Evolutionary conservation across 2,797 vertebrate species (phyloP), one percentile per base, ranked within the genome.

Genomic region (Crenichthys baileyi): DNA sequence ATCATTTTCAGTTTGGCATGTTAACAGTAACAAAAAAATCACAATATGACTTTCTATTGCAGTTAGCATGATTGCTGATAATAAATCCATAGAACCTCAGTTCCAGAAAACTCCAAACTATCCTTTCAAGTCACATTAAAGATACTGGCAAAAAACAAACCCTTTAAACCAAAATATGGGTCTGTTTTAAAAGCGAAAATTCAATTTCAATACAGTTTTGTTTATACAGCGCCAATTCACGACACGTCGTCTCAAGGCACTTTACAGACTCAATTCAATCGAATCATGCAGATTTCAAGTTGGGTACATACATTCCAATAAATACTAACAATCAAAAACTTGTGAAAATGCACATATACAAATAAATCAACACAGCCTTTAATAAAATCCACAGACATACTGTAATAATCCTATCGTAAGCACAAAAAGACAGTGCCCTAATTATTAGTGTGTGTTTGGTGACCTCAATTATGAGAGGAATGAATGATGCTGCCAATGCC

Each of bases 381-480:
- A 73, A 82, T 75, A 18, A 81, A 82, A 77, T 4, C 63, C 71
- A 81, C 46, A 79, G 61, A 58, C 46, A 79, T 61, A 58, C 18
- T 76, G 46, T 39, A 29, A 70, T 60, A 76, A 87, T 80, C 26
- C 79, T 46, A 22, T 74, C 51, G 78, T 71, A 72, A 78, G 56
- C 77, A 76, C 73, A 88, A 88, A 83, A 15, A 79, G 61, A 82
- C 44, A 73, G 48, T 72, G 58, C 26, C 9, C 58, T 80, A 70
- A 89, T 87, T 85, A 77, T 51, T 67, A 73, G 70, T 79, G 77
- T 79, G 51, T 80, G 79, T 83, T 72, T 88, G 71, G 60, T 77
- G 81, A 83, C 85, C 77, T 84, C 75, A 89, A 16, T 36, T 36
- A 83, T 36, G 79, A 73, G 12, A 79, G 85, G 80, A 91, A 92